Conservation (phyloP, 2,113 vertebrate genomes). For the Todiramphus chloris region DNA sequence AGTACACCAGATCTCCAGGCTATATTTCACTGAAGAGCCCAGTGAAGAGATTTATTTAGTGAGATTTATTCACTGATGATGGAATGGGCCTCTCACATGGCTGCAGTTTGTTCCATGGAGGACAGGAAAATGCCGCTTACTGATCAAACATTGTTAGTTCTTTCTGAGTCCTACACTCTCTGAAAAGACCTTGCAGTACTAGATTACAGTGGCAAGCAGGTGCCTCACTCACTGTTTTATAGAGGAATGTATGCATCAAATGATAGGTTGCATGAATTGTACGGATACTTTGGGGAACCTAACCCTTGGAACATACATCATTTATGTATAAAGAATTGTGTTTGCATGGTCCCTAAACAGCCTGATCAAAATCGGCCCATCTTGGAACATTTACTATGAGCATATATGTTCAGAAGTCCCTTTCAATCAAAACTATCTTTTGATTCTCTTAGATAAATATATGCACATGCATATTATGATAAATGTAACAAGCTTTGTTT, state of each 20-base stretch:
- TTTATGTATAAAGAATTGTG: background rate
- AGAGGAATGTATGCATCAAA: background rate
- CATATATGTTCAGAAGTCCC: rapidly evolving
- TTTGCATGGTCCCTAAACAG: background rate
- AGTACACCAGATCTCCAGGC: too few relatives aligned
- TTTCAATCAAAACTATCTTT: background rate
- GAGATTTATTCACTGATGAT: background rate
- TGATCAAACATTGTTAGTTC: background rate
- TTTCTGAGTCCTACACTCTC: background rate
- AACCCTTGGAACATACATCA: background rate
- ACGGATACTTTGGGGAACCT: background rate
- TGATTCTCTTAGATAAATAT: background rate
- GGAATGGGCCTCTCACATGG: background rate
- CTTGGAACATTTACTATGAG: background rate
- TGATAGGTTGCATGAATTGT: background rate
- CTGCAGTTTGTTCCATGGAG: background rate
- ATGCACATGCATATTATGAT: background rate
- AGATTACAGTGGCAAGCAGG: background rate
- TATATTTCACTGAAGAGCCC: background rate
- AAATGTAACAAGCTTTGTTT: background rate
- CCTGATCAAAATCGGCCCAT: background rate
- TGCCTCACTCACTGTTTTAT: background rate
- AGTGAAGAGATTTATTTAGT: too few relatives aligned
- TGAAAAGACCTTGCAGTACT: background rate
- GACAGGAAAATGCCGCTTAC: background rate